Evolutionary conservation across 2,113 vertebrate species (phyloP).

Genomic region (Micromys minutus): DNA sequence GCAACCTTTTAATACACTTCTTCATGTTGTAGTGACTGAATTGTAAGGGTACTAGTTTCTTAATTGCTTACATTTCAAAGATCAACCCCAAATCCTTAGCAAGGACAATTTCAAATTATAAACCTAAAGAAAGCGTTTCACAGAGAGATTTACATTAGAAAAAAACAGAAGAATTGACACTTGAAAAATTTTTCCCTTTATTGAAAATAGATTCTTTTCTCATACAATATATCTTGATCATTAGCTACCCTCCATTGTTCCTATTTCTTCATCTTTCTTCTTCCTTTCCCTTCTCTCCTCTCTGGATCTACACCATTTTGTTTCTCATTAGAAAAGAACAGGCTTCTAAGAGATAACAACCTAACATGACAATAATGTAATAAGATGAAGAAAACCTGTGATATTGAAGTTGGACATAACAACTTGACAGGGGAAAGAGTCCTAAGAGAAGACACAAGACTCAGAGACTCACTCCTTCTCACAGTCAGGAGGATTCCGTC

Average conservation of each 20-base stretch:
- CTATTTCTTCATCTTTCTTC: rapidly evolving
- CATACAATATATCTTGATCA: not conserved
- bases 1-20: not conserved
- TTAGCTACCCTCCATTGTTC: not conserved
- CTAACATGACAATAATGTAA: not conserved
- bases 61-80: not conserved
- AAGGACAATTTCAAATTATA: not conserved
- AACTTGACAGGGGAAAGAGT: not conserved
- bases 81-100: not conserved
- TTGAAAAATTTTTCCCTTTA: not conserved
- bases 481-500: not conserved
- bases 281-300: not conserved
- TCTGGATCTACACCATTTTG: not conserved
- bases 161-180: not conserved
- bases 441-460: not conserved
- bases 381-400: not conserved
- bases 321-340: not conserved
- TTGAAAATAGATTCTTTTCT: not conserved
- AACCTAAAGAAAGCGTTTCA: not conserved
- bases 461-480: not conserved
- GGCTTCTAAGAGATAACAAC: not conserved
- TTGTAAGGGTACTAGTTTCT: not conserved
- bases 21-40: not conserved
- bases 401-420: not conserved
- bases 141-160: not conserved